Conservation (phyloP, 2,888 invertebrate species). For the Scaptomyza cyrtandrae region DNA sequence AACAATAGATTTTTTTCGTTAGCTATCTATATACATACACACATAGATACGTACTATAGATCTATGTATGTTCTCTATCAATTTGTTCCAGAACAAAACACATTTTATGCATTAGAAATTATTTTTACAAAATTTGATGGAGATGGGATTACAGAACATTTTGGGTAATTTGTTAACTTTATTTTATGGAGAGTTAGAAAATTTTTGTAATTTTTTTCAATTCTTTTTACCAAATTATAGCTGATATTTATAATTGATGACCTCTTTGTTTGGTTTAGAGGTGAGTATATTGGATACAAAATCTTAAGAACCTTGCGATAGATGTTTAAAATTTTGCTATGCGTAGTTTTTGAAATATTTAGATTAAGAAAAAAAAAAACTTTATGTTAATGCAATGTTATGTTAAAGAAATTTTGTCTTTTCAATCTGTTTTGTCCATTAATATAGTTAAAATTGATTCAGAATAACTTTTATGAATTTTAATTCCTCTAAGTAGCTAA, state of each 20-base stretch:
- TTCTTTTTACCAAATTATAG: too few species aligned
- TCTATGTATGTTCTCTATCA: conserved; percentile 16
- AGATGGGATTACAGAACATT: background rate
- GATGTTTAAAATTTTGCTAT: too few species aligned
- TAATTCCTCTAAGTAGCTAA: background rate
- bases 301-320: too few species aligned
- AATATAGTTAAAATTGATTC: background rate
- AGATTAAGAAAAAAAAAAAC: too few species aligned
- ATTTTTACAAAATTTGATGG: background rate
- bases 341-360: too few species aligned
- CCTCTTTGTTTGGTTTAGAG: background rate
- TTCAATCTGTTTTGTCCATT: background rate
- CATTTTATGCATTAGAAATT: background rate
- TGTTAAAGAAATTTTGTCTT: too few species aligned
- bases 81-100: conserved; percentile 10
- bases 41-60: background rate
- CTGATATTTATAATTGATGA: background rate
- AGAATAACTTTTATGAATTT: background rate
- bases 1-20: conserved; percentile 14
- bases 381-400: too few species aligned
- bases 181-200: background rate
- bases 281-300: too few species aligned
- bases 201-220: too few species aligned
- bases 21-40: conserved; percentile 20
- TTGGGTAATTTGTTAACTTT: background rate